Evolutionary conservation across 2,113 vertebrate genomes (phyloP), one percentile per base, ranked within the genome.

Genomic region (Tinamus guttatus): DNA sequence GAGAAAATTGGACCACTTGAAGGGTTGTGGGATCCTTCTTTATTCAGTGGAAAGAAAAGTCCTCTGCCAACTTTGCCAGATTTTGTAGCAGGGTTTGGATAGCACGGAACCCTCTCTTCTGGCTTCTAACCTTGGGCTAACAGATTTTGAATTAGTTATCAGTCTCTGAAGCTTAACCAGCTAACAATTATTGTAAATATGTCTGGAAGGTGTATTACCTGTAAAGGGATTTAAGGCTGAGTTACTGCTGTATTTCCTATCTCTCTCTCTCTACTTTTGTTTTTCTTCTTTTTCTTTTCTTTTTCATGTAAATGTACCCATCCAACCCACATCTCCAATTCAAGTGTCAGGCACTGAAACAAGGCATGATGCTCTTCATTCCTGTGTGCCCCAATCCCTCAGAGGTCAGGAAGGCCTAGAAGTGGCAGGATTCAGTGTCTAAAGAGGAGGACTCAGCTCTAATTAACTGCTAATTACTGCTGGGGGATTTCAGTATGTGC

Each of bases 71-170:
- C 85, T 76, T 4, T 51, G 32, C 24, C 2, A 15, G 78, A 62
- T 28, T 41, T 54, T 58, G 25, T 11, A 77, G 27, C 64, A 24
- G 4, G 17, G 22, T 43, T 88, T 62, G 73, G 69, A 36, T 32
- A 59, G 56, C 4, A 0, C 0, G 0, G 40, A 59, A 22, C 77
- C 36, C 8, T 49, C 25, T 47, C 38, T 34, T 32, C n/a, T 80
- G 86, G 76, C 68, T 2, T 1, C 14, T 59, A 68, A 58, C 52
- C 88, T 58, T 82, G 38, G 43, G 41, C 75, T 76, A 87, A 75
- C 58, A 79, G 32, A 77, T 90, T 62, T 85, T 90, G 60, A 88
- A 81, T 82, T 90, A 77, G 68, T 90, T 73, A 73, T 36, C 4
- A 1, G 13, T 58, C 21, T 77, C 56, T 83, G 71, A 56, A 56